phyloP scores from a whole-genome alignment of 1,140 invertebrate genomes.

The Paramacrobiotus metropolitanus region DNA sequence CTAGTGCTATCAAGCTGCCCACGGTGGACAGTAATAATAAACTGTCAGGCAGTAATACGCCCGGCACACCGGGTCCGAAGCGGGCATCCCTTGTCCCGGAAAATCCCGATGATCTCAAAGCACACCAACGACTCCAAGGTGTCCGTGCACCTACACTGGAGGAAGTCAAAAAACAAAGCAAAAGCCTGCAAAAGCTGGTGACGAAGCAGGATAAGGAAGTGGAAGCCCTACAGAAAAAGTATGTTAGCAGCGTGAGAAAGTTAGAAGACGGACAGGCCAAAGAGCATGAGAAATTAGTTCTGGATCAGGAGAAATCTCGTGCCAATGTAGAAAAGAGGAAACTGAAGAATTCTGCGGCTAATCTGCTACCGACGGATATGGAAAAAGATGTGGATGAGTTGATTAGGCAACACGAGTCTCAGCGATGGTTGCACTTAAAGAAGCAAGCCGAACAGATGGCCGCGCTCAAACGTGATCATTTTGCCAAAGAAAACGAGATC shows the following conservation, averaged over 20 bases:
- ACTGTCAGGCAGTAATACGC: neutral
- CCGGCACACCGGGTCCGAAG: neutral
- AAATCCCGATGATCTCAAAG: neutral
- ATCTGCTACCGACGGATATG: neutral
- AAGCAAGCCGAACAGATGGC: neutral
- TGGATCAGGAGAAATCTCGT: neutral
- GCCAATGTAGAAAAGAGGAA: neutral
- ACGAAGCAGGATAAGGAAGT: neutral
- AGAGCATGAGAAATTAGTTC: neutral
- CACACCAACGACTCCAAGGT: neutral
- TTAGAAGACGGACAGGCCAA: neutral
- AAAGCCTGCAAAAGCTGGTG: neutral
- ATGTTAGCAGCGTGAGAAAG: neutral
- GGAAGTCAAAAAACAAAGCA: neutral
- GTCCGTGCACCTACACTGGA: neutral
- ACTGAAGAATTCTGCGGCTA: no score
- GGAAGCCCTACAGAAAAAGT: neutral
- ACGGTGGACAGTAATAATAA: neutral
- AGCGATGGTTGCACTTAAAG: neutral
- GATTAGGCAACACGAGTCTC: neutral
- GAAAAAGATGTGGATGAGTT: neutral
- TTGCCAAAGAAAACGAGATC: neutral
- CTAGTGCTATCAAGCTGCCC: no score
- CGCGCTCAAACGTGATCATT: neutral
- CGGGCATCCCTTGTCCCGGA: neutral